Base-by-base conservation (phyloP, 2,797 vertebrate genomes). In the Yasuhikotakia modesta region DNA sequence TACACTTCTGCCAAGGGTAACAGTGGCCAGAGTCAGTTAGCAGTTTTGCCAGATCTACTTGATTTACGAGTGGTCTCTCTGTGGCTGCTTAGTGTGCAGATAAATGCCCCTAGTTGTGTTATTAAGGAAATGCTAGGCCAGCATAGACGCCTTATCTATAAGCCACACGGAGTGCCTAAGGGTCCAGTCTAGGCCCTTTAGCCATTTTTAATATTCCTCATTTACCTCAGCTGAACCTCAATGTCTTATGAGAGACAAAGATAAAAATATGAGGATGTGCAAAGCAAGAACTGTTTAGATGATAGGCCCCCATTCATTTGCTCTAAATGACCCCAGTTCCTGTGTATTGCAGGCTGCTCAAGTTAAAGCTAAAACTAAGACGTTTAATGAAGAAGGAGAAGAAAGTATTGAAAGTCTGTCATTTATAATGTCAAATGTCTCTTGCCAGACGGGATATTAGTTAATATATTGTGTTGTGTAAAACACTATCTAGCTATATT, bases 141-240 rank as follows among this genome's bases (percentile, higher is more conserved):
- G 68, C 69, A 85, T 78, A 86, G 13, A 63, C 19, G 69, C 70
- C 86, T 92, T 92, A 93, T 92, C 91, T 89, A 8, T 16, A 76
- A 75, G 76, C 5, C 76, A 76, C 89, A 90, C 76, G 81, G 86
- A 79, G 79, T 78, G 57, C 79, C 79, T 71, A 75, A 53, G 46
- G 32, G 63, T 61, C 58, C 70, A 43, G 13, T 58, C 73, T 79
- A 58, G 71, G 83, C 66, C 79, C 83, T 81, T 16, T 79, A 68
- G 52, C 64, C 70, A 66, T 72, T 63, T 77, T 82, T 76, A 55
- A 65, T 46, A 27, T 65, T 58, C 55, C 85, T 81, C 63, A 78
- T 61, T 43, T 75, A 83, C 85, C 83, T 86, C 81, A 73, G 70
- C 60, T 67, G 45, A 82, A 82, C 82, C 70, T 76, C 66, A 73